Evolutionary conservation across 2,797 vertebrate species (phyloP).

Genomic region (Nannoperca australis): DNA sequence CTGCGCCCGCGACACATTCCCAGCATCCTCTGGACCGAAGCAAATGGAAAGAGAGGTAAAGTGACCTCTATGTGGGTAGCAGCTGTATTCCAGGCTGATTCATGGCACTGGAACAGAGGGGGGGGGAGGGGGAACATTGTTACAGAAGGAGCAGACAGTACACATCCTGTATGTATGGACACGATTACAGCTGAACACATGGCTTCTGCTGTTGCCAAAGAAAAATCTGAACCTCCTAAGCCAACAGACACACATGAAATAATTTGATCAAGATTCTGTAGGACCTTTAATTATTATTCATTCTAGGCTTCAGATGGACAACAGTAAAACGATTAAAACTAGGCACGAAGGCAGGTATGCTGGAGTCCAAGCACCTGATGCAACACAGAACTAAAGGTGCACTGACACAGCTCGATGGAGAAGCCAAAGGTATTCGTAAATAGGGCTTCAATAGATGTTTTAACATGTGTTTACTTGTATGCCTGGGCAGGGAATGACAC

Average conservation of each 20-base stretch:
- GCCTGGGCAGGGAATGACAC: neutral
- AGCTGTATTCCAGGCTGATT: slow-evolving; percentile 85
- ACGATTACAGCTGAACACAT: neutral
- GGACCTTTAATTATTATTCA: neutral
- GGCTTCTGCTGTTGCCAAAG: neutral
- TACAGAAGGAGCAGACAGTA: slow-evolving; percentile 6
- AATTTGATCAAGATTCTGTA: neutral
- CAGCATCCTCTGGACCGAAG: slow-evolving; percentile 93
- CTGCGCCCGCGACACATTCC: slow-evolving; percentile 98
- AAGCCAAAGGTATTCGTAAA: neutral
- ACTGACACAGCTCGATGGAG: neutral
- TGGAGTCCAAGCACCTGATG: neutral
- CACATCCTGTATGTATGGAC: neutral
- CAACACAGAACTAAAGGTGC: neutral
- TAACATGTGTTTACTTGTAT: neutral
- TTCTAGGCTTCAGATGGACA: neutral
- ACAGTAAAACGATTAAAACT: neutral
- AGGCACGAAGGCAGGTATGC: neutral
- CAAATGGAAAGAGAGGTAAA: slow-evolving; percentile 74
- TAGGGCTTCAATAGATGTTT: neutral
- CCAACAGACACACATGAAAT: neutral
- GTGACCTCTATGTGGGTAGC: slow-evolving; percentile 89
- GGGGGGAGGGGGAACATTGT: slow-evolving; percentile 30
- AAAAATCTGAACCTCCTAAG: neutral
- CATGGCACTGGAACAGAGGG: slow-evolving; percentile 86